These are phyloP conservation scores for Chitala chitala DNA, from an alignment of 2,113 vertebrate genomes.

Conservation along the genomic window DNA sequence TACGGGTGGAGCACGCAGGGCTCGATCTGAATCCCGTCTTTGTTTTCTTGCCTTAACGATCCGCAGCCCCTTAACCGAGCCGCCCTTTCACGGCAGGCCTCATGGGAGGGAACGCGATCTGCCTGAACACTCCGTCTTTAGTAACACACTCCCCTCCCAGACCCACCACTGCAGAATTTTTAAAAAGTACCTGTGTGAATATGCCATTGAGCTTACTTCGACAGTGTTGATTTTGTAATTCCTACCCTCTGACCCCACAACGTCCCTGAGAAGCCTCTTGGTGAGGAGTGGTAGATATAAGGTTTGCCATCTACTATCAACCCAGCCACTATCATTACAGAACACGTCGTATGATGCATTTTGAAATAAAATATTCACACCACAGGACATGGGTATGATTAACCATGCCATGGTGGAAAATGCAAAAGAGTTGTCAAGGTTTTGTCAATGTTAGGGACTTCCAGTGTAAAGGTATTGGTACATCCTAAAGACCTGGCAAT, in stretches of 20 bases:
- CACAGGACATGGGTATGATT: no score
- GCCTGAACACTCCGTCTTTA: slow-evolving; percentile 38
- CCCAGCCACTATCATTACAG: no score
- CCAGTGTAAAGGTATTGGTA: neutral
- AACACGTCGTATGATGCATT: no score
- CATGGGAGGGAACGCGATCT: slow-evolving; percentile 50
- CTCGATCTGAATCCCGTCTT: neutral
- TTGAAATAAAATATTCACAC: no score
- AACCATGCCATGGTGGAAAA: no score
- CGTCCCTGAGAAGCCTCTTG: no score
- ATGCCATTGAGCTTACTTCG: slow-evolving; percentile 52
- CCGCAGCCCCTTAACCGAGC: neutral
- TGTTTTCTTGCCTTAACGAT: neutral
- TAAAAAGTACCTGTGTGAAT: slow-evolving; percentile 46
- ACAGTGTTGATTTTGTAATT: slow-evolving; percentile 47
- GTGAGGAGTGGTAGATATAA: no score
- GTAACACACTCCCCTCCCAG: neutral
- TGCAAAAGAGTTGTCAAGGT: no score
- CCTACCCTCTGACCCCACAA: slow-evolving; percentile 44
- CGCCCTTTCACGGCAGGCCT: slow-evolving; percentile 51
- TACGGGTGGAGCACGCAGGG: no score
- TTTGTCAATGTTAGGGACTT: no score
- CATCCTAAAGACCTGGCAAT: neutral
- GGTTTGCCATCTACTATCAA: no score
- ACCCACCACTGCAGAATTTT: neutral